Percentiles rank a stretch among this genome's conserved stretches.
Evolutionary conservation across 1,140 invertebrate species (phyloP).

Genomic region (Anthonomus grandis): DNA sequence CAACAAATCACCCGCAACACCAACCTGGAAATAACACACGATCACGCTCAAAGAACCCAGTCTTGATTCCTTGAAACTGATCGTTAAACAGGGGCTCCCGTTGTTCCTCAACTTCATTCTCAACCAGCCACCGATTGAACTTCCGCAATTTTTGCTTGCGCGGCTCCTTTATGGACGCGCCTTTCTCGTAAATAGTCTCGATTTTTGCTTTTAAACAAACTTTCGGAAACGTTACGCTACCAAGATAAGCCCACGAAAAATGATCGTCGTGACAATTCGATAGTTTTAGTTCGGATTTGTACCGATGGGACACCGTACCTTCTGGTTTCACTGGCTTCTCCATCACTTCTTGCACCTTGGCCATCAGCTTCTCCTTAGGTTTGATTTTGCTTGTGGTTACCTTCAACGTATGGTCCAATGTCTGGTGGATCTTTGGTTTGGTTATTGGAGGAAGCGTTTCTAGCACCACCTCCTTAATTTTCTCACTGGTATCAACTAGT

Average conservation of each 20-base stretch:
- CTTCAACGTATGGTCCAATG: too few species aligned
- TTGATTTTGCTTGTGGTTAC: background rate
- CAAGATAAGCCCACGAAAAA: background rate
- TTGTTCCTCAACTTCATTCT: background rate
- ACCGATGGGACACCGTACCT: background rate
- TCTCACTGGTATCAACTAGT: too few species aligned
- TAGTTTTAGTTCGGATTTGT: background rate
- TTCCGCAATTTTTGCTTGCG: background rate
- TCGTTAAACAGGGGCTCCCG: background rate
- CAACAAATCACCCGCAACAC: too few species aligned
- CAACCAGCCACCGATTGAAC: background rate
- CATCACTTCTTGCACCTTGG: background rate
- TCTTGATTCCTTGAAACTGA: background rate
- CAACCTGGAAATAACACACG: too few species aligned
- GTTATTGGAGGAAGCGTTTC: too few species aligned
- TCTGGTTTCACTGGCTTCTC: background rate
- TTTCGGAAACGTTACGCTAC: background rate
- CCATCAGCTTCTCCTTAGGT: background rate
- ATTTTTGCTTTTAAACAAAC: conserved; percentile 1
- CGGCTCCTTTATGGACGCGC: background rate
- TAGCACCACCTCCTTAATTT: too few species aligned
- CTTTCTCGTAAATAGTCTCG: conserved; percentile 8
- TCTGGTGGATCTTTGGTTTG: too few species aligned
- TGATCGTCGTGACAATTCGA: background rate
- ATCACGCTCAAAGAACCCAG: conserved; percentile 6